Percentiles rank a stretch among this genome's conserved stretches.
phyloP scores from a whole-genome alignment of 1,140 invertebrate genomes.

The Ips typographus region DNA sequence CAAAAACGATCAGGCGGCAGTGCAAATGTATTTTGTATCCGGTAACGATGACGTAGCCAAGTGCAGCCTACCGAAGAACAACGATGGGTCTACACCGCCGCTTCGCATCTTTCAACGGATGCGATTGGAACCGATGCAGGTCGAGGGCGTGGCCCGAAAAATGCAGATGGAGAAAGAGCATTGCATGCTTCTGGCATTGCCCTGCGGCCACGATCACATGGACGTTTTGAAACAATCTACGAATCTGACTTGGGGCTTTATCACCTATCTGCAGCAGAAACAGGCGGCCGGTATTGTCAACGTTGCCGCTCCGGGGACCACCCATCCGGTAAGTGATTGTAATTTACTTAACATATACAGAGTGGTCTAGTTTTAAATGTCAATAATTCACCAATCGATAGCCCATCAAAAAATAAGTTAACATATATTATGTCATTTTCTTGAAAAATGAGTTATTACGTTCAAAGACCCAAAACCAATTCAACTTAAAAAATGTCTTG shows the following conservation, averaged over 20 bases:
- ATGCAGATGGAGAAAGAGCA: conserved; percentile 97
- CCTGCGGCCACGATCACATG: conserved; percentile 89
- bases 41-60: conserved; percentile 86
- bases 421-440: too few relatives aligned
- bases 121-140: conserved; percentile 90
- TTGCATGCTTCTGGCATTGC: conserved; percentile 92
- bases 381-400: too few relatives aligned
- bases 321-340: conserved; percentile 66
- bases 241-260: conserved; percentile 88
- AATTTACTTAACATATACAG: background rate
- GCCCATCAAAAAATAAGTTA: too few relatives aligned
- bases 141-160: conserved; percentile 92
- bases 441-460: too few relatives aligned
- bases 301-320: conserved; percentile 80
- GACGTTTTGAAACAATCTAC: conserved; percentile 91
- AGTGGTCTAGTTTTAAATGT: background rate
- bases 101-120: conserved; percentile 94
- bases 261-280: conserved; percentile 94
- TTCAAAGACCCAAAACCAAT: too few relatives aligned
- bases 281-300: conserved; percentile 98
- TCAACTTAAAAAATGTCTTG: too few relatives aligned
- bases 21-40: conserved; percentile 97
- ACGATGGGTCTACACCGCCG: conserved; percentile 78
- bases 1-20: conserved; percentile 94
- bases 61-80: conserved; percentile 76